Evolutionary conservation across 1,140 invertebrate species (phyloP).

Genomic region (Pygmarrhopalites habei): DNA sequence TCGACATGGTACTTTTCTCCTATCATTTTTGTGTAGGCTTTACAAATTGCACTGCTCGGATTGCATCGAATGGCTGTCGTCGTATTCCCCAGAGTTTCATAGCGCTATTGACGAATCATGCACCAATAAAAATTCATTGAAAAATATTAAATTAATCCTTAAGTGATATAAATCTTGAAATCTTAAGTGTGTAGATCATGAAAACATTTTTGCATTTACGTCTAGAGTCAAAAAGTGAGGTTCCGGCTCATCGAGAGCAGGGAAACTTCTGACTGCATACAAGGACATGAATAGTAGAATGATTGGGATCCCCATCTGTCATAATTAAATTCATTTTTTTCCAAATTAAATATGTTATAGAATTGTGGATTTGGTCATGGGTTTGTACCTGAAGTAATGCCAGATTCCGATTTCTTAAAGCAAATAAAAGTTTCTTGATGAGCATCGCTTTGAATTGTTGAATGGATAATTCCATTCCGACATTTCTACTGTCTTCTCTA

Average conservation of each 20-base stretch:
- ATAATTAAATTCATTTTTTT: constrained; percentile 38
- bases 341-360: neutral
- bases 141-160: too few relatives aligned
- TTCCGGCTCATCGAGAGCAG: constrained; percentile 42
- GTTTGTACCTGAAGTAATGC: constrained; percentile 32
- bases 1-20: constrained; percentile 1
- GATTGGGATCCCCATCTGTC: constrained; percentile 45
- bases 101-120: constrained; percentile 15
- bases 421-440: constrained; percentile 42
- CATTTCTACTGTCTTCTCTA: constrained; percentile 33
- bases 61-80: constrained; percentile 19
- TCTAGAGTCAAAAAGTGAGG: constrained; percentile 40
- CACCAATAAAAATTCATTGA: constrained; percentile 1
- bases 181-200: too few relatives aligned
- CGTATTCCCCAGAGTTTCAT: constrained; percentile 21
- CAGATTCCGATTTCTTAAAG: constrained; percentile 41
- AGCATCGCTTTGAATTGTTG: constrained; percentile 43
- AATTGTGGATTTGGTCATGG: too few relatives aligned
- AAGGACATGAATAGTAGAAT: constrained; percentile 44
- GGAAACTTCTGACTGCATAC: constrained; percentile 44
- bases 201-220: too few relatives aligned
- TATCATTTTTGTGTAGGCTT: constrained; percentile 4
- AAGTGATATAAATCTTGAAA: too few relatives aligned
- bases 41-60: constrained; percentile 1
- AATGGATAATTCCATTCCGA: constrained; percentile 35